phyloP scores from a whole-genome alignment of 1,140 invertebrate genomes.

The Drosophila sp. region DNA sequence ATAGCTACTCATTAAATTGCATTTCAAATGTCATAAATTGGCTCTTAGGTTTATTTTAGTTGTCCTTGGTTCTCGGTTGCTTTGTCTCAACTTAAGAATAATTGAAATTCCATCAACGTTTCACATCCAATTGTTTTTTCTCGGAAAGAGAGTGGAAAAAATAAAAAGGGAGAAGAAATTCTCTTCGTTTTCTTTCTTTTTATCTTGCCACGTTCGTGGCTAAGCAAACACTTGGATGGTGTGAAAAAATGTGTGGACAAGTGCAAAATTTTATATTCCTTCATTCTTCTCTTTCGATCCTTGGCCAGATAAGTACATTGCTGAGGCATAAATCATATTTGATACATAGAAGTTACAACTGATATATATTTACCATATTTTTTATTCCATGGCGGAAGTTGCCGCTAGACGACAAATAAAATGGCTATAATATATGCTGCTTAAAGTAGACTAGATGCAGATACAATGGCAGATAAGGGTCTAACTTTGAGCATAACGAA shows the following conservation, averaged over 20 bases:
- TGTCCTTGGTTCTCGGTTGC: constrained; percentile 28
- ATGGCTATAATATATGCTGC: background rate
- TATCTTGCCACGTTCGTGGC: constrained; percentile 11
- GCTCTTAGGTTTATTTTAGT: constrained; percentile 41
- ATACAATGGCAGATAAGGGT: too few relatives aligned
- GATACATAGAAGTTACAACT: background rate
- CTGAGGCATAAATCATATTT: background rate
- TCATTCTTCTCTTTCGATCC: background rate
- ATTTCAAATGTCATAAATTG: constrained; percentile 45
- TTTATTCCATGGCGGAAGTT: background rate
- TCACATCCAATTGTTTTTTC: constrained; percentile 56
- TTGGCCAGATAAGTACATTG: background rate
- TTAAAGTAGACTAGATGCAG: background rate
- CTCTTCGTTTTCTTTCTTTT: constrained; percentile 5
- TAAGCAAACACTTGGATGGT: constrained; percentile 52
- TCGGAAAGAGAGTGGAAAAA: constrained; percentile 37
- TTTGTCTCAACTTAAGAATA: constrained; percentile 53
- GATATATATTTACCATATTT: background rate
- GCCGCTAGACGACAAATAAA: background rate
- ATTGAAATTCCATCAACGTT: constrained; percentile 64
- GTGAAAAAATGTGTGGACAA: constrained; percentile 59
- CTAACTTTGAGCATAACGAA: too few relatives aligned
- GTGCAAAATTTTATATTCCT: constrained; percentile 54
- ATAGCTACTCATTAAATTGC: constrained; percentile 31
- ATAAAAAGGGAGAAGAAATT: constrained; percentile 19